These are phyloP conservation scores for Merluccius polli DNA, from an alignment of 2,797 vertebrate species.

Conservation along the genomic window DNA sequence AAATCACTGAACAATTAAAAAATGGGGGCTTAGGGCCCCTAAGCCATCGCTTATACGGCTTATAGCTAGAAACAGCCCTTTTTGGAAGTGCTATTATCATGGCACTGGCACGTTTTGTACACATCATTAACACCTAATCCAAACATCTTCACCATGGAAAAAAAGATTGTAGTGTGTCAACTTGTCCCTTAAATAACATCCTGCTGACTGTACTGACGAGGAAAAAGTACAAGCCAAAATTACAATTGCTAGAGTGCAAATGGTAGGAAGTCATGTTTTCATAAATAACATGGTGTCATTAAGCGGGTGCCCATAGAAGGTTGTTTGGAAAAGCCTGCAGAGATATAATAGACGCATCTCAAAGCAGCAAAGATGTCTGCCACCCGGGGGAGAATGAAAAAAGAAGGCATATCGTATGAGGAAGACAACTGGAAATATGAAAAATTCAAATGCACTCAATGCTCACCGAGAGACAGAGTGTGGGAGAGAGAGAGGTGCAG, in stretches of 20 bases:
- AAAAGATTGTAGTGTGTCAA: background rate
- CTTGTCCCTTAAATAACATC: background rate
- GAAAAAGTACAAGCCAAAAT: background rate
- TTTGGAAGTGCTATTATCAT: background rate
- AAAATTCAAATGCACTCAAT: background rate
- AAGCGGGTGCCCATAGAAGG: constrained; percentile 9
- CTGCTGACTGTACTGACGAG: background rate
- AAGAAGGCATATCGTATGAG: background rate
- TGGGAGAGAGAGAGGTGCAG: too few relatives aligned
- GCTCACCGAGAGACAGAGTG: background rate
- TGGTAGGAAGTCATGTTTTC: background rate
- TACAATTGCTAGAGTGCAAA: too few relatives aligned
- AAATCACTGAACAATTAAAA: too few relatives aligned
- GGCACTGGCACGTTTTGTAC: background rate
- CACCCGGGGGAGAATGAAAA: background rate
- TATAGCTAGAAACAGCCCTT: too few relatives aligned
- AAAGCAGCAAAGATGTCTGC: background rate
- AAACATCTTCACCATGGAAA: background rate
- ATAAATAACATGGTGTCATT: too few relatives aligned
- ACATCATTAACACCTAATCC: background rate
- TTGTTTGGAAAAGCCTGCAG: constrained; percentile 19
- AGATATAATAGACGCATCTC: background rate
- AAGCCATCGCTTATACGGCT: too few relatives aligned
- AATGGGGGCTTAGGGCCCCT: too few relatives aligned
- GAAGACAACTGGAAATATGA: background rate